Evolutionary conservation across 35 echinoderm and acorn worm genomes (phyloP).

Genomic region (Hemicentrotus pulcherrimus): DNA sequence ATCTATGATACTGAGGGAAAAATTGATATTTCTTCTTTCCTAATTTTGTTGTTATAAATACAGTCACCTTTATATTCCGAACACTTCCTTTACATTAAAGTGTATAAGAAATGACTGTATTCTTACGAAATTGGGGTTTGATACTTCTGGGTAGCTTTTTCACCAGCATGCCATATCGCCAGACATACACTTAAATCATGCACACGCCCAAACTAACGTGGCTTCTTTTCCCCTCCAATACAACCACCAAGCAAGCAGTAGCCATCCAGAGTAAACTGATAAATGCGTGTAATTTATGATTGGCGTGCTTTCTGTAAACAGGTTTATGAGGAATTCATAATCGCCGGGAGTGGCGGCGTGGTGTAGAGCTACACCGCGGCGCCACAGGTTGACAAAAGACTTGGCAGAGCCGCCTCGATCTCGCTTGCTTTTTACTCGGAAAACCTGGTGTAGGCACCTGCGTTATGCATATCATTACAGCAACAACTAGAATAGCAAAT

Average conservation of each 20-base stretch:
- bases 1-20: too few species aligned
- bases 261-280: neutral
- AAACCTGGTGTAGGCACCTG: neutral
- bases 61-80: too few species aligned
- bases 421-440: neutral
- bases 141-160: neutral
- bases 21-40: too few species aligned
- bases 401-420: neutral
- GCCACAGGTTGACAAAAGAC: neutral
- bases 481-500: neutral
- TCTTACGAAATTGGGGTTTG: too few species aligned
- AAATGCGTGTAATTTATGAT: slow-evolving; percentile 6
- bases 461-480: neutral
- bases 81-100: too few species aligned
- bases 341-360: neutral
- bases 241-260: neutral
- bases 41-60: too few species aligned
- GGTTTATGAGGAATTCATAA: neutral
- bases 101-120: too few species aligned
- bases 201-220: neutral
- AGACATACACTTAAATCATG: neutral
- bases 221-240: neutral
- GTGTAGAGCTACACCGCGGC: neutral
- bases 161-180: neutral
- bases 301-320: neutral